Evolutionary conservation across 2,888 invertebrate genomes (phyloP), one percentile per base, ranked within the genome.

Genomic region (Nesidiocoris tenuis): DNA sequence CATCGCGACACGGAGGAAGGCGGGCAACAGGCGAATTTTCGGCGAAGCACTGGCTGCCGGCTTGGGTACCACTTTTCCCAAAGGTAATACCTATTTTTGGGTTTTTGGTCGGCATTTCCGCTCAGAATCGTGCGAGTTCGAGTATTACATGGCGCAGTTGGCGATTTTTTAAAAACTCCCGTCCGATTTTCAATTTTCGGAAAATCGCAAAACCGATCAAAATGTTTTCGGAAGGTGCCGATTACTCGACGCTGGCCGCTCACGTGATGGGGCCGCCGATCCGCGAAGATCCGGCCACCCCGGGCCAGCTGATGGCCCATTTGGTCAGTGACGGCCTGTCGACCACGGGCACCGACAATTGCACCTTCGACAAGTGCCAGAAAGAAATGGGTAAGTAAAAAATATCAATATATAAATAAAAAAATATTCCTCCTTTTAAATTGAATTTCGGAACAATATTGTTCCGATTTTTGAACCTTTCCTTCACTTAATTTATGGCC

Each of bases 181-280:
- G n/a, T n/a, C n/a, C n/a, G n/a, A n/a, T n/a, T n/a, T 54, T 54
- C n/a, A n/a, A n/a, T n/a, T n/a, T n/a, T n/a, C n/a, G n/a, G n/a
- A n/a, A n/a, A n/a, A n/a, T n/a, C n/a, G 55, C 7, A 12, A 54
- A 54, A 7, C 12, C 7, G 55, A 54, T 12, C 55, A 54, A 54
- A 54, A 54, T 12, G 12, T 59, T 5, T n/a, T n/a, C n/a, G n/a
- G n/a, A n/a, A 63, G 63, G 39, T 39, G 22, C 57, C 0, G 96
- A 95, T 84, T 98, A 94, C 91, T 88, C 89, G 24, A 96, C 98
- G 86, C 95, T 97, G 74, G 98, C 99, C 0, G 95, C 91, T 74
- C 95, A 97, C 85, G 90, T 99, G 78, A 87, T 98, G 84, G 94
- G 95, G 77, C 99, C 99, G 17, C 99, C 99, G 5, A 88, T 99